Evolutionary conservation across 2,888 invertebrate species (phyloP).

Genomic region (Drosophila peninsularis): DNA sequence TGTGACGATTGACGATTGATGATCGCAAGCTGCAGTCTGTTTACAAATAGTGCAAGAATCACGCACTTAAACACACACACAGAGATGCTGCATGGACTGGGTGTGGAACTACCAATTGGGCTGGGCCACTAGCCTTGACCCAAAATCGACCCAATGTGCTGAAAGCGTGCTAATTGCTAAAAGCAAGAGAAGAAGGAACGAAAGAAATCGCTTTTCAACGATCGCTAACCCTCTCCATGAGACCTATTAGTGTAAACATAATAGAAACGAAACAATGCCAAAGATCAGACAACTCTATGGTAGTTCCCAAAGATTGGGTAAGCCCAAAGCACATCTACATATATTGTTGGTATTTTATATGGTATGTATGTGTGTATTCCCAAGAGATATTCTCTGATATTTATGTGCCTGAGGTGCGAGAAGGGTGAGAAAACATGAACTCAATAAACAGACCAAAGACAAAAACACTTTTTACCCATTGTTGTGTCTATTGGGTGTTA

Average conservation of each 20-base stretch:
- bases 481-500: constrained; percentile 6
- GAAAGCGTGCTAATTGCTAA: constrained; percentile 74
- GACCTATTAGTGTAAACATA: constrained; percentile 62
- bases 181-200: constrained; percentile 3
- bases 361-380: neutral
- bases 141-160: constrained; percentile 59
- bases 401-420: constrained; percentile 12
- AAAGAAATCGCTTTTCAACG: constrained; percentile 52
- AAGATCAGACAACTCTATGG: constrained; percentile 41
- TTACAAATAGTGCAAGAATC: constrained; percentile 28
- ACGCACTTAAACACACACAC: constrained; percentile 29
- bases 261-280: constrained; percentile 46
- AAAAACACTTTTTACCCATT: constrained; percentile 14
- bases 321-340: constrained; percentile 15
- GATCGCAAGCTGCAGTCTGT: constrained; percentile 21
- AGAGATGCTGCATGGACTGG: constrained; percentile 26
- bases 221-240: constrained; percentile 14
- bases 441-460: constrained; percentile 48
- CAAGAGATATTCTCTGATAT: constrained; percentile 15
- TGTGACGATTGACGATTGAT: constrained; percentile 34
- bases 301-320: constrained; percentile 41
- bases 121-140: constrained; percentile 70
- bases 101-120: constrained; percentile 29
- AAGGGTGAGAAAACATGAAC: constrained; percentile 16
- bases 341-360: neutral